Conservation (phyloP, 2,797 vertebrate species). For the Sebastes cheni region DNA sequence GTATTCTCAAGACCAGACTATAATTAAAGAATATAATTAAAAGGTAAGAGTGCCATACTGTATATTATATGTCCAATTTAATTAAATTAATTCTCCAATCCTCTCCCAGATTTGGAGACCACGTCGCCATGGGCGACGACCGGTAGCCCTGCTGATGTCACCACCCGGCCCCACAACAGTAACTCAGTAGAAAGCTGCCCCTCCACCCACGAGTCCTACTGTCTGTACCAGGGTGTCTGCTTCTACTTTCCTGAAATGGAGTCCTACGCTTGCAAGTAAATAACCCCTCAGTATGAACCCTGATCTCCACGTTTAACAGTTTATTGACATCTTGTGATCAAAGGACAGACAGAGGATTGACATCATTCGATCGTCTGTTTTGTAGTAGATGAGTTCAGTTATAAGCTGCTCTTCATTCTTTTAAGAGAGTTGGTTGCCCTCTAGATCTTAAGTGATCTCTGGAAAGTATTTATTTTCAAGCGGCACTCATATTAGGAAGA, state of each 20-base stretch:
- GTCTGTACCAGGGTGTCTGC: slow-evolving; percentile 89
- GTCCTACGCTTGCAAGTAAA: slow-evolving; percentile 93
- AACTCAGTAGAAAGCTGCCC: slow-evolving; percentile 82
- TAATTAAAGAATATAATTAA: neutral
- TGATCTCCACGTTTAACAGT: neutral
- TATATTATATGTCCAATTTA: neutral
- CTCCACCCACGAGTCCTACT: slow-evolving; percentile 85
- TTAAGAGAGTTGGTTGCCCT: too few species aligned
- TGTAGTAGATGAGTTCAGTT: neutral
- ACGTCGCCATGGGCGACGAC: slow-evolving; percentile 49
- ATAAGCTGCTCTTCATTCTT: neutral
- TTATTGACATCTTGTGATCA: neutral
- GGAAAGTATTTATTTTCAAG: neutral
- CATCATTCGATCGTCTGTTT: neutral
- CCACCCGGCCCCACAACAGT: slow-evolving; percentile 38
- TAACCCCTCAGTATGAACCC: slow-evolving; percentile 27
- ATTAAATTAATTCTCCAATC: neutral
- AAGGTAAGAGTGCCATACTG: neutral
- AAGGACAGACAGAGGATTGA: neutral
- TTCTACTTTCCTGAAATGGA: slow-evolving; percentile 87
- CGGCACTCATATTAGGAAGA: neutral
- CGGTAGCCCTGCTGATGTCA: slow-evolving; percentile 54
- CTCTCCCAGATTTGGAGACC: slow-evolving; percentile 38
- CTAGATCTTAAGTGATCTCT: neutral
- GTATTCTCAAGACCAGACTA: neutral